Percentiles rank a stretch among this genome's conserved stretches.
These are phyloP conservation scores for Scomber scombrus DNA, from an alignment of 2,113 vertebrate genomes.

Conservation along the genomic window DNA sequence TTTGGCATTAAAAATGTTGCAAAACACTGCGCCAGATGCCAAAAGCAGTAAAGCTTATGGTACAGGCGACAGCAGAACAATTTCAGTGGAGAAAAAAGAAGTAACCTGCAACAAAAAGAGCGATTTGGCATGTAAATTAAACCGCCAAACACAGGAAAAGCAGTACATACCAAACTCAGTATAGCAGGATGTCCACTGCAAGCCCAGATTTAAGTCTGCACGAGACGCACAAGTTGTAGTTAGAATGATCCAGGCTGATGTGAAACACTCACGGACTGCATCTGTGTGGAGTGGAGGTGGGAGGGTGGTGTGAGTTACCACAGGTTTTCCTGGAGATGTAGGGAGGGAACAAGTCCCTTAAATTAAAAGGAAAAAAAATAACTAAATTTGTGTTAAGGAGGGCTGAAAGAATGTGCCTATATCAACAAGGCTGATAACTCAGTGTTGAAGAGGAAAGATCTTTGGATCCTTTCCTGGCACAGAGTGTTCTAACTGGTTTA, in stretches of 20 bases:
- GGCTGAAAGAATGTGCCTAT: constrained; percentile 59
- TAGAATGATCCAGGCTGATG: constrained; percentile 57
- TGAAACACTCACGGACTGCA: constrained; percentile 45
- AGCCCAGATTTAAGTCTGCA: constrained; percentile 24
- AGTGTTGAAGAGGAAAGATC: neutral
- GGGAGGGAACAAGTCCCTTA: constrained; percentile 43
- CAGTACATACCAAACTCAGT: constrained; percentile 61
- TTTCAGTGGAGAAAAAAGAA: neutral
- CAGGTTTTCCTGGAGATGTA: constrained; percentile 41
- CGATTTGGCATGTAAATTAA: constrained; percentile 6
- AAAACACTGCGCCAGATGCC: neutral
- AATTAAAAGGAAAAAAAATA: constrained; percentile 10
- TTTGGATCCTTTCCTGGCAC: constrained; percentile 14
- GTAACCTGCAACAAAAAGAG: neutral
- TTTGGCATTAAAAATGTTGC: neutral
- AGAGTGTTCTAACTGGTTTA: neutral
- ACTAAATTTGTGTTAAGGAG: constrained; percentile 30
- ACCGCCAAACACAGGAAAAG: constrained; percentile 10
- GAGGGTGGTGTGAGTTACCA: constrained; percentile 33
- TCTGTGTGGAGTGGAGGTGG: constrained; percentile 56
- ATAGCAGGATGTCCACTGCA: constrained; percentile 11
- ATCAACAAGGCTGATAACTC: constrained; percentile 46
- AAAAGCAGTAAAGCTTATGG: constrained; percentile 7
- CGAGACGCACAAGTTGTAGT: constrained; percentile 24
- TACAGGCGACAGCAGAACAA: neutral